Evolutionary conservation across 1,140 invertebrate species (phyloP), one percentile per base, ranked within the genome.

Genomic region (Lutraria rhynchaena): DNA sequence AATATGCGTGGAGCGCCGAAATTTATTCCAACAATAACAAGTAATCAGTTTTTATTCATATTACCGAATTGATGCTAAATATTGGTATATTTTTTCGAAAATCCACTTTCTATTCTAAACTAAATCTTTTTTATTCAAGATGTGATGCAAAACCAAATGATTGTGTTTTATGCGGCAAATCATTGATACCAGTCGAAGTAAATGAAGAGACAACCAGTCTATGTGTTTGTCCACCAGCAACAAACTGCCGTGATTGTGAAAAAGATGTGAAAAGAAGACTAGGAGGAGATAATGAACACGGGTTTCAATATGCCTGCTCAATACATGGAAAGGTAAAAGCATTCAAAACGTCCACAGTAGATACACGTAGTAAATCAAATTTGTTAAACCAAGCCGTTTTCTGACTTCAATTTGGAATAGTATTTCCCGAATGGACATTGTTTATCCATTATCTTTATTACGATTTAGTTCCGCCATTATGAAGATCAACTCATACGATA

Each of bases 401-500:
- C n/a, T n/a, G n/a, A n/a, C n/a, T n/a, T n/a, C n/a, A n/a, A n/a
- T n/a, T n/a, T n/a, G n/a, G n/a, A n/a, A n/a, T n/a, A n/a, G n/a
- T n/a, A n/a, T n/a, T n/a, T n/a, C n/a, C n/a, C n/a, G n/a, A n/a
- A n/a, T n/a, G n/a, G n/a, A n/a, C n/a, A n/a, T n/a, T n/a, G n/a
- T n/a, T n/a, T n/a, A n/a, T n/a, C n/a, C n/a, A n/a, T n/a, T n/a
- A n/a, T n/a, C n/a, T n/a, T n/a, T n/a, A n/a, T n/a, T n/a, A n/a
- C n/a, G n/a, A n/a, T n/a, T n/a, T n/a, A 63, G 75, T 67, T 24
- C 37, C 53, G 71, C 2, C 71, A 75, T 46, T 75, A 75, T 24
- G 83, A 85, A 58, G 87, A 92, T 73, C 55, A 81, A 27, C 81
- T 92, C 61, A 71, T 89, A 15, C 27, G 83, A 19, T 82, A 85